Base-by-base conservation (phyloP, 2,113 vertebrate species). In the Sphyrna mokarran region DNA sequence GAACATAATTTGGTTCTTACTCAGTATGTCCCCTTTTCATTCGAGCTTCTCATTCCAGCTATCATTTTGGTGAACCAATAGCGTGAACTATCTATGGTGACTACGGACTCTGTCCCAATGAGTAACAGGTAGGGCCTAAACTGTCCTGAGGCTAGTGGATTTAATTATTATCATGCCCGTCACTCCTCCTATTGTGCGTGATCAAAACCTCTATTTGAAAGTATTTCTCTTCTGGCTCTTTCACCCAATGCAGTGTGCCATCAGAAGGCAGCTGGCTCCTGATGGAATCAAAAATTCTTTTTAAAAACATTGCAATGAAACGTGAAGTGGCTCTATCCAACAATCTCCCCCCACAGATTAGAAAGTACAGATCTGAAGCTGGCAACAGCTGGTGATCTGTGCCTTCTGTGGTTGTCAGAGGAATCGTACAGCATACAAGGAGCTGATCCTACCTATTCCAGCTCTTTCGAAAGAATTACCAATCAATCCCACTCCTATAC, bases 291-390 rank as follows among this genome's bases (percentile, higher is more conserved):
- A 29, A 13, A 22, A 13, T 89, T 89, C 86, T 26, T 89, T 58
- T 89, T 29, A 89, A 89, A 26, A 89, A 22, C 86, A 29, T 89
- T 89, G 14, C 48, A 89, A 54, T 89, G 86, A 89, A 58, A 89
- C 13, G 0, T 29, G 43, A 61, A 29, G 29, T 58, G 86, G 14
- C 54, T 54, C 86, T 5, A 83, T 16, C 78, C 16, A 26, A 89
- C 48, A 54, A 89, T 33, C 22, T 23, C 85, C 9, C 22, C 85
- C 85, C 9, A 2, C 26, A 23, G 8, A 58, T 54, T 83, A 18
- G 6, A 33, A 18, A 83, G 86, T 7, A 26, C 13, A 58, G 33
- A 89, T 29, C 26, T 61, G 43, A 89, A 33, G 23, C 10, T 89
- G 3, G n/a, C 54, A 89, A 33, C 29, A 89, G 23, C 3, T 89